Evolutionary conservation across 2,888 invertebrate genomes (phyloP), one percentile per base, ranked within the genome.

Genomic region (Macaria liturata): DNA sequence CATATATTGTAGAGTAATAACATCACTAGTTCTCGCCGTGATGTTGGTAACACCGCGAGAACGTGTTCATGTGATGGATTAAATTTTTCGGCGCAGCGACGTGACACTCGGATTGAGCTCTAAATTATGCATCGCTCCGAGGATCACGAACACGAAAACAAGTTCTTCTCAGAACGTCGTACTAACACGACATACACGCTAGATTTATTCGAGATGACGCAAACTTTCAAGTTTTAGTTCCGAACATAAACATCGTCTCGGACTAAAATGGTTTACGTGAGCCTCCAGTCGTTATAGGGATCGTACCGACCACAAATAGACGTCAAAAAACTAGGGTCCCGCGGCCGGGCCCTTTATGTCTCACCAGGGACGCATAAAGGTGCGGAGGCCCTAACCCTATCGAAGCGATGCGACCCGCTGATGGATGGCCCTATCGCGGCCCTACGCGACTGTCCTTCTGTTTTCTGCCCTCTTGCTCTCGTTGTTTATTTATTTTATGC

Each of bases 351-450:
- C 82, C 80, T 84, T 90, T 91, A 91, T 87, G 78, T 86, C 77
- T 71, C 89, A 85, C 91, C 78, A 73, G 91, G 91, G 91, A 91
- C 83, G 65, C 90, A 91, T 91, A 91, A 91, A 91, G 91, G 90
- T 91, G 83, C 84, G 84, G 85, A 85, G 85, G 85, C 81, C 85
- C 86, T 90, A 91, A 91, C 91, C 91, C 91, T 91, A 91, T 91
- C 91, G 91, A 88, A 86, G 83, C 77, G 80, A 87, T 86, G 89
- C 84, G 88, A 84, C 87, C 87, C 83, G 69, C 83, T 88, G 91
- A 91, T 89, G 85, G 88, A 91, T 91, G 84, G 86, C 83, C 81
- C 88, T 84, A 86, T 86, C 86, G 80, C 80, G 78, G 81, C 88
- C 87, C 88, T 84, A 76, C 79, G 77, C 71, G 75, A 75, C 71